Conservation (phyloP, 1,140 invertebrate genomes). For the Diabrotica virgifera region DNA sequence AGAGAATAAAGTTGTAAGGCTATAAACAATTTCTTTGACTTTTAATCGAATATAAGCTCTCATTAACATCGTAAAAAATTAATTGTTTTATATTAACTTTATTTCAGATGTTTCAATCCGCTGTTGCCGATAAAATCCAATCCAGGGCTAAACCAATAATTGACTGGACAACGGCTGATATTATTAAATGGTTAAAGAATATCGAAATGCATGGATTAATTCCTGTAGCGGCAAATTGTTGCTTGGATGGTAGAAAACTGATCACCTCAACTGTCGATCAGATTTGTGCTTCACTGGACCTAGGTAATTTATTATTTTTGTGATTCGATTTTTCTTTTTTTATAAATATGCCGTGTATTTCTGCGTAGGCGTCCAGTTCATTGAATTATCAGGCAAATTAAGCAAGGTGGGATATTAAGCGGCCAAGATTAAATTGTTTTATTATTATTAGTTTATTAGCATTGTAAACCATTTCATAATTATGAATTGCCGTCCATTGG, state of each 20-base stretch:
- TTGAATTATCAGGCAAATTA: no score
- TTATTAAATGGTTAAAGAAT: slow-evolving; percentile 61
- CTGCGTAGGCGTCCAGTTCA: no score
- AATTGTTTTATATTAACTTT: not conserved
- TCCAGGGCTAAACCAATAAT: slow-evolving; percentile 39
- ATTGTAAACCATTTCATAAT: no score
- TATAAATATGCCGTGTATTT: no score
- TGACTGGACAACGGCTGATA: slow-evolving; percentile 61
- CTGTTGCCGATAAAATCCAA: slow-evolving; percentile 42
- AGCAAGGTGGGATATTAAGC: no score
- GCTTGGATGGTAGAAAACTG: slow-evolving; percentile 60
- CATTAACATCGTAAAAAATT: no score
- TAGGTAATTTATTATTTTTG: slow-evolving; percentile 48
- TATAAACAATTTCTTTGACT: no score
- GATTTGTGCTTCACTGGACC: slow-evolving; percentile 53
- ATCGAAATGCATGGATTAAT: slow-evolving; percentile 55
- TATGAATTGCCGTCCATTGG: no score
- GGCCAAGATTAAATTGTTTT: no score
- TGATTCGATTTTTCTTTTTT: not conserved
- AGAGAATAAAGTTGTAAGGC: no score
- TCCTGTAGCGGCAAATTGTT: slow-evolving; percentile 50
- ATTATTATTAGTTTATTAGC: no score
- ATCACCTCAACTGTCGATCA: slow-evolving; percentile 55
- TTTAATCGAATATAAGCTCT: no score
- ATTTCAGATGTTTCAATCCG: slow-evolving; percentile 44